These are phyloP conservation scores for Chunga burmeisteri DNA, from an alignment of 2,113 vertebrate species.

Conservation along the genomic window DNA sequence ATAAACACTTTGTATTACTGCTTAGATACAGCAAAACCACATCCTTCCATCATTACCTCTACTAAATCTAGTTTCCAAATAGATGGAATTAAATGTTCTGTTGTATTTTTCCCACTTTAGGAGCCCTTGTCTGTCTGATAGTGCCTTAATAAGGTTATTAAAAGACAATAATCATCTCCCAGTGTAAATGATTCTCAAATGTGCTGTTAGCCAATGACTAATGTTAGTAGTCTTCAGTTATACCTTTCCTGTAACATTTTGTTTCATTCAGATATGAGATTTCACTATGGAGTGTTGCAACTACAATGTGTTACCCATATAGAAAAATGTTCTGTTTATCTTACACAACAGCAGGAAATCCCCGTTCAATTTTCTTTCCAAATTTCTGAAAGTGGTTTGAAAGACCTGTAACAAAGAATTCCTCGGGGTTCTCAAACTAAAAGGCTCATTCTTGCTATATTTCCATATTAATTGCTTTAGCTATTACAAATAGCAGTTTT, in stretches of 20 bases:
- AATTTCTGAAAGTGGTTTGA: conserved; percentile 67
- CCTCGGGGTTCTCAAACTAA: conserved; percentile 42
- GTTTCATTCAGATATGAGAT: not conserved
- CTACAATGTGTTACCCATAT: not conserved
- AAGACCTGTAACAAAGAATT: conserved; percentile 65
- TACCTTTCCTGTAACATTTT: not conserved
- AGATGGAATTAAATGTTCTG: not conserved
- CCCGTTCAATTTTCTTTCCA: conserved; percentile 56
- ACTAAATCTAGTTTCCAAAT: not conserved
- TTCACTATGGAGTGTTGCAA: not conserved
- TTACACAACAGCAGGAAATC: conserved; percentile 68
- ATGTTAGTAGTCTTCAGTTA: not conserved
- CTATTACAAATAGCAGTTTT: conserved; percentile 58
- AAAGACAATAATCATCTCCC: conserved; percentile 19
- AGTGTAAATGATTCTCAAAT: conserved; percentile 26
- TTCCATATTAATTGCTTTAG: conserved; percentile 66
- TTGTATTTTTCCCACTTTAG: not conserved
- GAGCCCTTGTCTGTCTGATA: not conserved
- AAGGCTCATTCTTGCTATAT: conserved; percentile 41
- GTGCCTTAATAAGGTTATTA: conserved; percentile 21
- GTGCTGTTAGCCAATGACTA: not conserved
- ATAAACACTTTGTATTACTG: not conserved
- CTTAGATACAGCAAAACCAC: not conserved
- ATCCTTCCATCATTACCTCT: not conserved
- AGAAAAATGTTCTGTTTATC: conserved; percentile 66